A percentile compares a stretch with the other conserved stretches of the same genome.
Conservation (phyloP, 2,113 vertebrate genomes). For the Lepus timidus region DNA sequence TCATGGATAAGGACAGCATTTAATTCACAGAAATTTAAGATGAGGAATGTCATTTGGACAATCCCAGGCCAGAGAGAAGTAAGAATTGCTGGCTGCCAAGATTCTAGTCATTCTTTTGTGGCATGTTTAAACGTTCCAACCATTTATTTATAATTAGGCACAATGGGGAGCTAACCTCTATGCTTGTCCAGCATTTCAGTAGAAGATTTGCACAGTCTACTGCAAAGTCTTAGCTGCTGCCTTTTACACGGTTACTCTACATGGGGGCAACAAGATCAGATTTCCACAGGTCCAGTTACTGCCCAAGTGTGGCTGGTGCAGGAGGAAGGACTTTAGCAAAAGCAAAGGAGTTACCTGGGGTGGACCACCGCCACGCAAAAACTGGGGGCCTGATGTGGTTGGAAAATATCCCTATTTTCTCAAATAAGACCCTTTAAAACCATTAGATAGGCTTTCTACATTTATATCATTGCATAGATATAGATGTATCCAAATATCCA, state of each 20-base stretch:
- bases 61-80: slow-evolving; percentile 59
- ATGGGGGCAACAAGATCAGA: background rate
- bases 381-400: background rate
- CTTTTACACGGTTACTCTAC: background rate
- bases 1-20: slow-evolving; percentile 3
- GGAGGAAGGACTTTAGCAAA: no score
- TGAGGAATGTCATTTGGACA: slow-evolving; percentile 56
- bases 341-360: accelerated
- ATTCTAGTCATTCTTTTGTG: slow-evolving; percentile 70
- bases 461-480: no score
- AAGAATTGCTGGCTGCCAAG: slow-evolving; percentile 57
- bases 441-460: background rate
- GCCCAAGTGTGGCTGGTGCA: background rate
- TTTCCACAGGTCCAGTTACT: background rate
- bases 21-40: slow-evolving; percentile 74
- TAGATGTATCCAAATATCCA: background rate
- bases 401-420: background rate
- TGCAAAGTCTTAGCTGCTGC: slow-evolving; percentile 29
- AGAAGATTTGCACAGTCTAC: slow-evolving; percentile 40
- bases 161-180: slow-evolving; percentile 69
- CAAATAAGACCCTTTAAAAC: slow-evolving; percentile 8
- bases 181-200: slow-evolving; percentile 67
- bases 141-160: slow-evolving; percentile 82
- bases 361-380: background rate
- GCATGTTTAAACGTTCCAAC: slow-evolving; percentile 72